phyloP scores from a whole-genome alignment of 2,113 vertebrate species.

The Tachysurus vachellii region DNA sequence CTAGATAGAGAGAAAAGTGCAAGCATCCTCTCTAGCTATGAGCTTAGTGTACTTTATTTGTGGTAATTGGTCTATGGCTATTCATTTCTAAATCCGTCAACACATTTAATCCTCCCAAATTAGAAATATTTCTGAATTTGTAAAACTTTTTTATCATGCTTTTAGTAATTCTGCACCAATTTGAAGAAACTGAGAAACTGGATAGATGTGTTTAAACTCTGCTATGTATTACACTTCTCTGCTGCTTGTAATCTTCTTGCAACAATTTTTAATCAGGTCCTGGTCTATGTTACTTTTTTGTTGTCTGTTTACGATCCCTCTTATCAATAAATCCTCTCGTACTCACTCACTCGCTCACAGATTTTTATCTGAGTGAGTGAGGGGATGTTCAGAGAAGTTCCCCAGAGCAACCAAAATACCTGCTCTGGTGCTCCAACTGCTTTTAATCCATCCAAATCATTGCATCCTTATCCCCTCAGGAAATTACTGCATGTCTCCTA shows the following conservation, averaged over 20 bases:
- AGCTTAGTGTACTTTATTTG: constrained; percentile 10
- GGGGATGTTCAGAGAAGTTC: neutral
- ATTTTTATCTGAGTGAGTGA: constrained; percentile 16
- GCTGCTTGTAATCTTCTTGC: constrained; percentile 26
- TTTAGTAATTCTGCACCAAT: neutral
- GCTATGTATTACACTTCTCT: constrained; percentile 1
- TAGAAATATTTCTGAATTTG: neutral
- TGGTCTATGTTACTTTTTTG: constrained; percentile 6
- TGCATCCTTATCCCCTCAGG: constrained; percentile 19
- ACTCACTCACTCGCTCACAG: constrained; percentile 9
- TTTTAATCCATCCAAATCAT: constrained; percentile 30
- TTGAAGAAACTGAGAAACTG: neutral
- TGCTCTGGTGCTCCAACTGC: constrained; percentile 12
- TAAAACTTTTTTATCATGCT: constrained; percentile 13
- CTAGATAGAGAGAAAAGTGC: neutral
- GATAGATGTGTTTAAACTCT: constrained; percentile 24
- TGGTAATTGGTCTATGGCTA: neutral
- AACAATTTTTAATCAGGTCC: constrained; percentile 34
- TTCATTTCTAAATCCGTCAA: constrained; percentile 1
- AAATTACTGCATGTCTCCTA: constrained; percentile 2
- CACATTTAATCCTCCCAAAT: neutral
- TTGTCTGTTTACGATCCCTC: neutral
- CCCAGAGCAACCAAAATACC: constrained; percentile 5
- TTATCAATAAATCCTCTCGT: constrained; percentile 23
- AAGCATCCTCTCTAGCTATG: neutral